Base-by-base conservation (phyloP, 2,113 vertebrate genomes). In the Laticauda laticaudata region DNA sequence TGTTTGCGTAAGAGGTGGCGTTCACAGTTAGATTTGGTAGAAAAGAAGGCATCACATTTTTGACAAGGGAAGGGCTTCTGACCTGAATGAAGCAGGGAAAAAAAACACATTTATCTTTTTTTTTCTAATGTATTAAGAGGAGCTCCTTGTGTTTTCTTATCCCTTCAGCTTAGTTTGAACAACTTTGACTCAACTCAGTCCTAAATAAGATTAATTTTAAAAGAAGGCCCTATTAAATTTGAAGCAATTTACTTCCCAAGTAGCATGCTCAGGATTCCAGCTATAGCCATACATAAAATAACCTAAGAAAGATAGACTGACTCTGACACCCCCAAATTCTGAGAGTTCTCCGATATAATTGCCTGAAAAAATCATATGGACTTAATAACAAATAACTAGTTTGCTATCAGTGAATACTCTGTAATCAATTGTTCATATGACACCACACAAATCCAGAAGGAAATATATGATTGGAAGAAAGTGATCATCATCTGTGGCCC, bases 11-110 rank as follows among this genome's bases (percentile, higher is more conserved):
- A 98, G 96, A 99, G 98, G 97, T 99, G 99, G 95, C 98, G 98
- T 98, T 98, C 98, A 96, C 99, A 98, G 97, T 98, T 98, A 93
- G 97, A 98, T 96, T 99, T 98, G 95, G 98, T 98, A 97, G 98
- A 98, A 98, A 99, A 99, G 94, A 98, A 98, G 94, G 97, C 97
- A 75, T 97, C 97, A 90, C 98, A 98, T 96, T 98, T 98, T 4
- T 98, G 98, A 96, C 98, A 99, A 14, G 97, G 98, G 93, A 98
- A 98, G 11, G 98, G 98, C 96, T 99, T 99, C 97, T 98, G 98
- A 95, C 98, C 98, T 98, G 97, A 91, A 93, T 85, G 92, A 89
- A 93, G 88, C 86, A 88, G 93, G 95, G 95, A 97, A 95, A 96
- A 93, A 95, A 96, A 96, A 96, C 95, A 93, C 0, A 23, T 94